Base-by-base conservation (phyloP, 1,140 invertebrate species). In the Aphidius gifuensis region DNA sequence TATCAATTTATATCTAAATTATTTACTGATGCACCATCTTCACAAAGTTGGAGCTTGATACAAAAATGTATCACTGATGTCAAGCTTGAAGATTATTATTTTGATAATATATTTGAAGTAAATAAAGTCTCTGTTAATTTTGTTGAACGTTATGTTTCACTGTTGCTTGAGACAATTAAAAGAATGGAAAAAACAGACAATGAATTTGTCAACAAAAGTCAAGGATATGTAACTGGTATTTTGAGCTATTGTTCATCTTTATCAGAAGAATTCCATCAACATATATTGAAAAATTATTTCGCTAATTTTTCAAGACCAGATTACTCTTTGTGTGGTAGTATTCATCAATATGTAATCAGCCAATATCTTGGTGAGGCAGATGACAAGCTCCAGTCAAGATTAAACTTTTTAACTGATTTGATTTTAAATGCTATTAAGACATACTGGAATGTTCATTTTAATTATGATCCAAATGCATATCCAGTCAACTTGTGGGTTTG, bases 1-100 rank as follows among this genome's bases (percentile, higher is more conserved):
- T 64, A 71, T 5, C 2, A 60, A 1, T 65, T 58, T 4, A 59
- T 58, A 0, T 47, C 32, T 6, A 3, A 69, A 6, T 4, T 72
- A 0, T 78, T 78, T 11, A 4, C 38, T 0, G 46, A 64, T 8
- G 43, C 72, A 1, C 69, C 74, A 0, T 60, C 11, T 4, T 2
- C 45, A 0, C 58, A 55, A 3, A 72, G 59, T 0, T 75, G 73
- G 75, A 23, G 40, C 0, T 21, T 76, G 4, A n/a, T 75, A n/a
- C 47, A 43, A 4, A 32, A 44, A 1, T 61, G 64, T 23, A 58
- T 75, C 32, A 9, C 56, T 1, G 64, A 58, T 16, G 9, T 74
- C 1, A 53, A 6, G 0, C 7, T 60, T 0, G 57, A 69, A 0
- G 70, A 78, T 16, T 40, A 60, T 1, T 6, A 61, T 49, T 53